These are phyloP conservation scores for Lepidocyrtinus sp. DNA, from an alignment of 2,888 invertebrate genomes.

Conservation along the genomic window DNA sequence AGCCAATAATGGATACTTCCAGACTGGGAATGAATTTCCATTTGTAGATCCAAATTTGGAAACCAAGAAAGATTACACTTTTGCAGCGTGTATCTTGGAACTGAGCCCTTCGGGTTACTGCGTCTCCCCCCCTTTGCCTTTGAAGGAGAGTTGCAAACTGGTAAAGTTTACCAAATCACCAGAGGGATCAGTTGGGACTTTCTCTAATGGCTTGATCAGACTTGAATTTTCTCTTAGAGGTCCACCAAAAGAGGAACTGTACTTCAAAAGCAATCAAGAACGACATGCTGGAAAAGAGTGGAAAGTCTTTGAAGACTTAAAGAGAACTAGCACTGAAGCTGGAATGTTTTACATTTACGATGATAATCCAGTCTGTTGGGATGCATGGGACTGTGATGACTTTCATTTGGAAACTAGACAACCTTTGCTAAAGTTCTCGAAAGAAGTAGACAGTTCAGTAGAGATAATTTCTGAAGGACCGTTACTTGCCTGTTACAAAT, in stretches of 20 bases:
- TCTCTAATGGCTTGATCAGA: slow-evolving; percentile 45
- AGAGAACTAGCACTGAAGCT: slow-evolving; percentile 38
- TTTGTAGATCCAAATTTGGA: slow-evolving; percentile 26
- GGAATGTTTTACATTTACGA: slow-evolving; percentile 73
- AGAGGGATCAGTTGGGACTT: neutral
- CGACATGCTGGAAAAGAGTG: neutral
- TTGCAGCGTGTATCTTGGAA: slow-evolving; percentile 51
- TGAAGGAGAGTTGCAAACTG: slow-evolving; percentile 27
- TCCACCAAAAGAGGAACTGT: slow-evolving; percentile 50
- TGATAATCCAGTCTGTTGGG: slow-evolving; percentile 75
- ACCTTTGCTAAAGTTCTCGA: slow-evolving; percentile 1
- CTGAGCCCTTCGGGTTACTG: slow-evolving; percentile 57
- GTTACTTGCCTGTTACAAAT: slow-evolving; percentile 61
- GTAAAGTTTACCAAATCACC: neutral
- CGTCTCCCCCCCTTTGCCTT: slow-evolving; percentile 1
- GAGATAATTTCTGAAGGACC: slow-evolving; percentile 38
- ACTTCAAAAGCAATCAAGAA: neutral
- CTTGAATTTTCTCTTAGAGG: slow-evolving; percentile 42
- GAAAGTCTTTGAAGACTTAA: slow-evolving; percentile 40
- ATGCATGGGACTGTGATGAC: slow-evolving; percentile 76
- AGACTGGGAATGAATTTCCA: neutral
- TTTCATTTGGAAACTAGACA: slow-evolving; percentile 74
- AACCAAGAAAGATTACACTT: neutral
- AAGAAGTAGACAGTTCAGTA: neutral
- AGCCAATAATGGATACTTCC: neutral